Evolutionary conservation across 2,888 invertebrate genomes (phyloP), one percentile per base, ranked within the genome.

Genomic region (Phymatocera aterrima): DNA sequence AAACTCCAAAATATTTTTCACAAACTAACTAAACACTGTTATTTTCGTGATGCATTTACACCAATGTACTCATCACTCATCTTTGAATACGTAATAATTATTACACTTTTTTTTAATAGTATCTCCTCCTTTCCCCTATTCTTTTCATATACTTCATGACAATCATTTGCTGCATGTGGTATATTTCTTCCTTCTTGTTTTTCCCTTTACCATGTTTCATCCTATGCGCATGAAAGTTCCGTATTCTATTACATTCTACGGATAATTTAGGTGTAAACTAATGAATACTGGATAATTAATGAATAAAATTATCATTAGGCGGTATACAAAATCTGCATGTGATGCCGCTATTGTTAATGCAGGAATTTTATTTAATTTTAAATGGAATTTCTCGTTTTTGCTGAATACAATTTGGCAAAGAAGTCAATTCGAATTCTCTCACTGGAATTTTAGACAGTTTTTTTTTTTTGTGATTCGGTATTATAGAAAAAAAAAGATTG

Each of bases 1-100:
- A 4, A 24, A 28, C 28, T 51, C 3, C 48, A 72, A 2, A 48
- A 31, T 72, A 18, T 43, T 28, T 48, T 2, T 18, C 24, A 10
- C 1, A 51, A 51, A 28, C 18, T 48, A 72, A 31, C 51, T 72
- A 2, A n/a, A 48, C n/a, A 34, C 51, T 34, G 4, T 34, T 51
- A 34, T 51, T 51, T 12, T 70, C 31, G 70, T 8, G 31, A 70
- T 70, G 70, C 70, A 48, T 48, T 18, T 48, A 34, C 21, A 51
- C 31, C 31, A 10, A 72, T 34, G 51, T 51, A 51, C 70, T 51
- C 64, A n/a, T 37, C 37, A 37, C 24, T 10, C 48, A 68, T 68
- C 8, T 48, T n/a, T 43, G n/a, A 68, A 65, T 5, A 2, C 6
- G 12, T 65, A 37, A 8, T n/a, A n/a, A 40, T 40, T 28, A 40